These are phyloP conservation scores for Metopolophium dirhodum DNA, from an alignment of 1,140 invertebrate species.

Conservation along the genomic window DNA sequence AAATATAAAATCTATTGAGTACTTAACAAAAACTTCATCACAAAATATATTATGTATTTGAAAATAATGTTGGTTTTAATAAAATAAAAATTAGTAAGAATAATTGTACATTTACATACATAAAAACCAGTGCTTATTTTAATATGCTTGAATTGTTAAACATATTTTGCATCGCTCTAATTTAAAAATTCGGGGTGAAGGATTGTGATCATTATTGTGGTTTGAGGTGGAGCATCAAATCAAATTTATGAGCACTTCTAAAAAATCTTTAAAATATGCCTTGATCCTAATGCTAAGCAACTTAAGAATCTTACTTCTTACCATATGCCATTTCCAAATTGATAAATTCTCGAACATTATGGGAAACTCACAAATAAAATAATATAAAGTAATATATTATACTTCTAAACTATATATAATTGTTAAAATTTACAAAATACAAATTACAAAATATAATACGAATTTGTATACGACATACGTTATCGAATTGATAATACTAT, in stretches of 20 bases:
- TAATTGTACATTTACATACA: neutral
- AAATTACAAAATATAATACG: neutral
- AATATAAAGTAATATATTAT: neutral
- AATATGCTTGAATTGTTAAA: too few relatives aligned
- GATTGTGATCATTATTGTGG: neutral
- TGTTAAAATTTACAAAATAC: too few relatives aligned
- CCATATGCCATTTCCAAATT: conserved; percentile 55
- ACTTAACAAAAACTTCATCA: neutral
- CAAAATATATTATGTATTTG: neutral
- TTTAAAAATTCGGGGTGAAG: neutral
- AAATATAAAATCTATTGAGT: neutral
- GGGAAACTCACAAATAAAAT: neutral
- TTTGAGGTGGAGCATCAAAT: neutral
- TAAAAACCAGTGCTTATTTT: neutral
- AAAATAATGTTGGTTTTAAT: neutral
- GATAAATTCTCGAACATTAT: conserved; percentile 53
- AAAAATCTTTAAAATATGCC: neutral
- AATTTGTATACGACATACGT: conserved; percentile 20
- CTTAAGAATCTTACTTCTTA: neutral
- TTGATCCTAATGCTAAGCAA: neutral
- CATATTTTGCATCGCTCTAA: neutral
- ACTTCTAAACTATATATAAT: neutral
- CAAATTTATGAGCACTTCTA: neutral
- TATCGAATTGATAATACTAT: neutral
- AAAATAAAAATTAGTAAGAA: neutral